phyloP scores from a whole-genome alignment of 2,888 invertebrate species.

The Netelia inedita region DNA sequence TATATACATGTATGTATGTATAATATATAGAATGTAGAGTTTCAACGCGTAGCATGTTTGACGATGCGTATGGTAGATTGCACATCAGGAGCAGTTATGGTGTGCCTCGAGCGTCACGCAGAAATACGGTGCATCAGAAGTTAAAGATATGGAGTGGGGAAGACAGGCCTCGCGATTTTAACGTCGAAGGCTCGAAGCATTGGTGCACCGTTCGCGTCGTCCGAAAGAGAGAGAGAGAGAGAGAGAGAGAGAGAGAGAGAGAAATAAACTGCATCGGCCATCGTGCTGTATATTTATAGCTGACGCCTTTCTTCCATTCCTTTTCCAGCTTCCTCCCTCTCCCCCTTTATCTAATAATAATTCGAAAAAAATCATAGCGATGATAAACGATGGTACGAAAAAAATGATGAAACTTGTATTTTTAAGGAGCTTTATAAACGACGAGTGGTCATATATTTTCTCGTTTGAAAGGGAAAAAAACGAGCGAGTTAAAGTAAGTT shows the following conservation, averaged over 20 bases:
- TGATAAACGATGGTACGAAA: too few relatives aligned
- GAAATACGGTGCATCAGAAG: neutral
- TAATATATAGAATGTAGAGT: neutral
- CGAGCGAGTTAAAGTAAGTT: constrained; percentile 66
- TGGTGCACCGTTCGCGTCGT: constrained; percentile 47
- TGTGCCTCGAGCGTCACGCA: neutral
- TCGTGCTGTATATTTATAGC: constrained; percentile 77
- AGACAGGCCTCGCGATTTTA: constrained; percentile 39
- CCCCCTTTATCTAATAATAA: neutral
- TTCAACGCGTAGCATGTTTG: neutral
- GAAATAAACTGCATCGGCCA: constrained; percentile 72
- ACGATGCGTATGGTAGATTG: neutral
- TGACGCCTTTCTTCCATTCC: constrained; percentile 55
- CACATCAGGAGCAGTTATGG: neutral
- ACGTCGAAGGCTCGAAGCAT: constrained; percentile 65
- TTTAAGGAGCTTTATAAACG: too few relatives aligned
- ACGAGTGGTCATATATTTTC: too few relatives aligned
- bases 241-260: constrained; percentile 48
- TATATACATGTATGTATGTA: neutral
- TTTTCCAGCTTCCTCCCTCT: constrained; percentile 17
- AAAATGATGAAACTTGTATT: too few relatives aligned
- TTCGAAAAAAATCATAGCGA: too few relatives aligned
- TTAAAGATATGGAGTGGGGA: constrained; percentile 34
- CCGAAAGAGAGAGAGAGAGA: constrained; percentile 4
- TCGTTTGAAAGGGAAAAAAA: neutral